These are phyloP conservation scores for Cheilosia vernalis DNA, from an alignment of 2,888 invertebrate species.

Conservation along the genomic window DNA sequence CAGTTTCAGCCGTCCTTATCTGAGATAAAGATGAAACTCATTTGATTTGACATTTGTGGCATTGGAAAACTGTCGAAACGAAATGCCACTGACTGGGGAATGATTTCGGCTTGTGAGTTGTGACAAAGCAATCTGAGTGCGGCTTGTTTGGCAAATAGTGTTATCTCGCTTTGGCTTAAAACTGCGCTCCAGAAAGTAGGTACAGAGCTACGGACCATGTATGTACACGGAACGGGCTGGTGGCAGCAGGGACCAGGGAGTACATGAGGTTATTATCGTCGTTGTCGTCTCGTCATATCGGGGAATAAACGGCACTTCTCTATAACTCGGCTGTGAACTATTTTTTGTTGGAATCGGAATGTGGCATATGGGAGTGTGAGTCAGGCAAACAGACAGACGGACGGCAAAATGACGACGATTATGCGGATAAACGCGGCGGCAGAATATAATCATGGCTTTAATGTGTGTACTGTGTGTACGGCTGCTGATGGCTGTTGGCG, in stretches of 20 bases:
- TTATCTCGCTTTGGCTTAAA: conserved; percentile 72
- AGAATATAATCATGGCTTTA: conserved; percentile 68
- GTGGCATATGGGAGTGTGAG: conserved; percentile 59
- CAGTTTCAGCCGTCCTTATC: conserved; percentile 31
- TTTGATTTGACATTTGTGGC: conserved; percentile 32
- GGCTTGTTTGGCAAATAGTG: conserved; percentile 65
- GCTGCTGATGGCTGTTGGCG: conserved; percentile 43
- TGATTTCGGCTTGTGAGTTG: conserved; percentile 29
- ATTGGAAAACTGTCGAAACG: conserved; percentile 21
- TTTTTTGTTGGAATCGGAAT: conserved; percentile 61
- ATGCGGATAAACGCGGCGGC: conserved; percentile 44
- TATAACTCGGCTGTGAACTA: conserved; percentile 51
- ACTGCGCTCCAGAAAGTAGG: conserved; percentile 44
- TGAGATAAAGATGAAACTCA: conserved; percentile 17
- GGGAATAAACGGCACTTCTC: conserved; percentile 52
- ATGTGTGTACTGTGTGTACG: conserved; percentile 41
- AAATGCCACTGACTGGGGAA: background rate
- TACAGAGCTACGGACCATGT: conserved; percentile 30
- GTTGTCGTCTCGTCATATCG: conserved; percentile 34
- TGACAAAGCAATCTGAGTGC: conserved; percentile 14
- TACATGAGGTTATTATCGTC: conserved; percentile 62
- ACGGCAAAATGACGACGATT: conserved; percentile 19
- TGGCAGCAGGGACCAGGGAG: background rate
- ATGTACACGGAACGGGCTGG: conserved; percentile 48
- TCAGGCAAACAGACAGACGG: conserved; percentile 59